Evolutionary conservation across 2,113 vertebrate species (phyloP).

Genomic region (Sprattus sprattus): DNA sequence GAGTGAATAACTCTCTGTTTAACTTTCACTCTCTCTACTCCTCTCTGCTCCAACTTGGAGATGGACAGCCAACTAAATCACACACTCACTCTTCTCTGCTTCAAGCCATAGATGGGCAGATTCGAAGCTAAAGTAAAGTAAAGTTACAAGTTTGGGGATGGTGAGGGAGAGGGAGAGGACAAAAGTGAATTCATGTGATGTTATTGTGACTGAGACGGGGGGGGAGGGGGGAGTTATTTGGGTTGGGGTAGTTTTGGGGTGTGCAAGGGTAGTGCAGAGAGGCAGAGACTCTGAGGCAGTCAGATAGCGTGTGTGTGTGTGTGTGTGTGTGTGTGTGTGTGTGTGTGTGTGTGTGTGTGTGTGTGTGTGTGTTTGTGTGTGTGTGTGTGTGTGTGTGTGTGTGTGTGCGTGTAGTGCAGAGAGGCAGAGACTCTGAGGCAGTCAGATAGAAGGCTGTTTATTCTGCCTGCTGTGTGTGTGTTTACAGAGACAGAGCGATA

Average conservation of each 20-base stretch:
- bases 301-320: slow-evolving; percentile 32
- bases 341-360: too few relatives aligned
- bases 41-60: not conserved
- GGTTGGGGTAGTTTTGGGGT: slow-evolving; percentile 11
- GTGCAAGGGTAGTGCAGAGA: not conserved
- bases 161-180: not conserved
- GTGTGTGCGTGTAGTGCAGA: too few relatives aligned
- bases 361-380: too few relatives aligned
- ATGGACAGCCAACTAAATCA: not conserved
- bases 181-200: not conserved
- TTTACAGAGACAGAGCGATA: slow-evolving; percentile 49
- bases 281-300: not conserved
- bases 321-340: too few relatives aligned
- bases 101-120: too few relatives aligned
- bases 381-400: too few relatives aligned
- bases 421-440: not conserved
- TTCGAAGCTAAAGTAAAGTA: too few relatives aligned
- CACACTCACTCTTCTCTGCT: not conserved
- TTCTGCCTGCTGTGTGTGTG: slow-evolving; percentile 38
- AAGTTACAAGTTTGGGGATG: not conserved
- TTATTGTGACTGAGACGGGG: not conserved
- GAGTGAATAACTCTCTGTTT: too few relatives aligned
- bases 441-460: slow-evolving; percentile 41
- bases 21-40: too few relatives aligned
- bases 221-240: not conserved